Percentiles rank a stretch among this genome's conserved stretches.
phyloP scores from a whole-genome alignment of 2,888 invertebrate species.

The Hipparchia semele region DNA sequence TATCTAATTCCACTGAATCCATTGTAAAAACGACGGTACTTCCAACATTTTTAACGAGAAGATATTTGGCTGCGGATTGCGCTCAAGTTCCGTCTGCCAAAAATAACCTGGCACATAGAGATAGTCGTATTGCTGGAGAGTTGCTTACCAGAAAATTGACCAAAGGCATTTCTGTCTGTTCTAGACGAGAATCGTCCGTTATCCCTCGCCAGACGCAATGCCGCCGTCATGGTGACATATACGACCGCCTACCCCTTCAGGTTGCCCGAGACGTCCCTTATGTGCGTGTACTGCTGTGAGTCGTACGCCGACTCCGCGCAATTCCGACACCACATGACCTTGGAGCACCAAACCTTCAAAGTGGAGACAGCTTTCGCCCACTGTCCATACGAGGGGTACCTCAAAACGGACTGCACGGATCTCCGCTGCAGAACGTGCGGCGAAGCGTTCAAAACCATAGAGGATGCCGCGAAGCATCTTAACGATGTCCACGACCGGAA shows the following conservation, averaged over 20 bases:
- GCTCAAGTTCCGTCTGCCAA: background rate
- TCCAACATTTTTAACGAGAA: background rate
- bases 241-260: slow-evolving; percentile 61
- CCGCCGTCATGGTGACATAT: slow-evolving; percentile 52
- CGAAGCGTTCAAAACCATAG: slow-evolving; percentile 42
- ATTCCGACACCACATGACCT: slow-evolving; percentile 51
- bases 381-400: slow-evolving; percentile 44
- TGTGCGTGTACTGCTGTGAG: slow-evolving; percentile 57
- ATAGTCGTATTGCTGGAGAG: slow-evolving; percentile 24
- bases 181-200: slow-evolving; percentile 52
- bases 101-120: slow-evolving; percentile 11
- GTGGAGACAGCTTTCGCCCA: slow-evolving; percentile 46
- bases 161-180: slow-evolving; percentile 57
- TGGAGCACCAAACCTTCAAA: slow-evolving; percentile 49
- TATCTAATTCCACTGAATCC: no score
- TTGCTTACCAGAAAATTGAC: slow-evolving; percentile 40
- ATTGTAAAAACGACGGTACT: no score
- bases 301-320: slow-evolving; percentile 47
- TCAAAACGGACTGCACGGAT: slow-evolving; percentile 55
- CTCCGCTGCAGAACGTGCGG: slow-evolving; percentile 53
- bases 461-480: slow-evolving; percentile 51
- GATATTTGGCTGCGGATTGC: background rate
- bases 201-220: slow-evolving; percentile 53
- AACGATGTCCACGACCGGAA: slow-evolving; percentile 45
- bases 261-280: slow-evolving; percentile 52